phyloP scores from a whole-genome alignment of 2,888 invertebrate genomes.

The Polylopha cassiicola region DNA sequence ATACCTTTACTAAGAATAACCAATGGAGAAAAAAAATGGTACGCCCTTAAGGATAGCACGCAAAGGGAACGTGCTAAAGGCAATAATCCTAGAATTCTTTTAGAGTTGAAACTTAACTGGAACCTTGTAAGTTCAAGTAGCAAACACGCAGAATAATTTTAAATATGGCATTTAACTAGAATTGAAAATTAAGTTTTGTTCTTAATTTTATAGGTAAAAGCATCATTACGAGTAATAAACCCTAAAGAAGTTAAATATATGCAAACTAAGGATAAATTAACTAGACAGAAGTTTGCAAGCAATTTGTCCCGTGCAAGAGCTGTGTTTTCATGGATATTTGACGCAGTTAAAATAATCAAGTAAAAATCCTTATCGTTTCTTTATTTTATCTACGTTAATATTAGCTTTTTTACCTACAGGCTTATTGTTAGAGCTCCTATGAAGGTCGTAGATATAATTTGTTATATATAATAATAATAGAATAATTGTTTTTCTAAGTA shows the following conservation, averaged over 20 bases:
- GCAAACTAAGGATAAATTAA: conserved; percentile 92
- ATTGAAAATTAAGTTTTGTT: not conserved
- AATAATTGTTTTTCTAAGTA: no score
- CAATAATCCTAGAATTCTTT: conserved; percentile 85
- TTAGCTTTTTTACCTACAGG: no score
- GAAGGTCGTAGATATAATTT: no score
- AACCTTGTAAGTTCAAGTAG: conserved; percentile 81
- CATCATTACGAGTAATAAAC: conserved; percentile 91
- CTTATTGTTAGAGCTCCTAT: no score
- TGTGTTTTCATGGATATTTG: conserved; percentile 87
- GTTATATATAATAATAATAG: no score
- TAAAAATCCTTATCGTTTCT: conserved; percentile 59
- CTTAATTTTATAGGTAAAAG: conserved; percentile 63
- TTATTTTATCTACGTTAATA: not conserved
- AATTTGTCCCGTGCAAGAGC: conserved; percentile 92
- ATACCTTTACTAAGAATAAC: conserved; percentile 90
- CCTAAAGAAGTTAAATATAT: conserved; percentile 95
- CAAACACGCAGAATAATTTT: not conserved
- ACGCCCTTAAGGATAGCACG: conserved; percentile 94
- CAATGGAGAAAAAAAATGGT: conserved; percentile 94
- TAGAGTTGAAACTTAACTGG: conserved; percentile 94
- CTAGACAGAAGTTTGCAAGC: conserved; percentile 91
- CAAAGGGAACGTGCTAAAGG: conserved; percentile 91
- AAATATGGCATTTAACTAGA: conserved; percentile 11
- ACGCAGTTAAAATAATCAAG: conserved; percentile 90